A percentile compares a stretch with the other conserved stretches of the same genome.
These are phyloP conservation scores for Pristionchus fissidentatus DNA, from an alignment of 2,888 invertebrate species.

Conservation along the genomic window DNA sequence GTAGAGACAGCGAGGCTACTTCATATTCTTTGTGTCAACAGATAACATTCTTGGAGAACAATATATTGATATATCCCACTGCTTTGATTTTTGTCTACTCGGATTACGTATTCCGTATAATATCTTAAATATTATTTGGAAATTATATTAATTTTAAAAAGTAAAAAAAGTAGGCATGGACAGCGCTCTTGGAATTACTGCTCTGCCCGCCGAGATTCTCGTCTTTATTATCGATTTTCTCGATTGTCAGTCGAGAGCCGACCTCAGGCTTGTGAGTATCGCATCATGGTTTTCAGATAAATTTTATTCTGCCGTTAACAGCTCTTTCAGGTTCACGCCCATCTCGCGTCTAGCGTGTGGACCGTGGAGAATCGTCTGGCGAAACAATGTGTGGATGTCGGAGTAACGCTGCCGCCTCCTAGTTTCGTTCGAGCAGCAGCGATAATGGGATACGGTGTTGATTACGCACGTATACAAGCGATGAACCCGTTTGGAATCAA, in stretches of 20 bases:
- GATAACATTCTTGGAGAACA: too few species aligned
- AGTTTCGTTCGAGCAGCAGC: neutral
- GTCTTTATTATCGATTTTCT: neutral
- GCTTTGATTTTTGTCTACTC: too few species aligned
- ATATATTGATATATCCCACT: too few species aligned
- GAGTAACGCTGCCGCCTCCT: neutral
- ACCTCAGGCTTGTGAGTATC: neutral
- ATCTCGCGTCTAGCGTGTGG: neutral
- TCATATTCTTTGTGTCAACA: too few species aligned
- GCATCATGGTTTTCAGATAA: neutral
- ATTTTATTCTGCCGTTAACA: neutral
- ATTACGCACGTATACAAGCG: too few species aligned
- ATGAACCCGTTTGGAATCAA: too few species aligned
- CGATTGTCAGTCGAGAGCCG: constrained; percentile 19
- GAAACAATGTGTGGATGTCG: neutral
- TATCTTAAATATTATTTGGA: too few species aligned
- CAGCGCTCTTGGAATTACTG: neutral
- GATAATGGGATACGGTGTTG: neutral
- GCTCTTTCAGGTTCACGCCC: neutral
- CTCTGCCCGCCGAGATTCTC: neutral
- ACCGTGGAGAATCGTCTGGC: neutral
- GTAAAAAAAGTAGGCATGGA: too few species aligned
- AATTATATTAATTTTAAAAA: too few species aligned
- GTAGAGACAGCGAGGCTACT: too few species aligned
- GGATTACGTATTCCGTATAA: too few species aligned